Percentiles rank a stretch among this genome's conserved stretches.
These are phyloP conservation scores for Sympetrum striolatum DNA, from an alignment of 2,888 invertebrate species.

Conservation along the genomic window DNA sequence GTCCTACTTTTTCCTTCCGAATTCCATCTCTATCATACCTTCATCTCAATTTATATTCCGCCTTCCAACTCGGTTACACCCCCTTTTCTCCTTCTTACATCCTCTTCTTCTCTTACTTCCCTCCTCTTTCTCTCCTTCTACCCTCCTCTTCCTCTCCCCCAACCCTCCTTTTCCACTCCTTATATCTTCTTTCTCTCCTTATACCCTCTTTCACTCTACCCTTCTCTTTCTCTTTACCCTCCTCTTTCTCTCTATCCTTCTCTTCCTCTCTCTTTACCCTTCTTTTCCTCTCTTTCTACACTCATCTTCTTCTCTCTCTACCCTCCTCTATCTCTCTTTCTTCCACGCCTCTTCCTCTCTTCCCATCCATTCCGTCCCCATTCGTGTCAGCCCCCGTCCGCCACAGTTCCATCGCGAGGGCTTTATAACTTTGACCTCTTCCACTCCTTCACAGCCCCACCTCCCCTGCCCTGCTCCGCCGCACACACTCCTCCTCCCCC, in stretches of 20 bases:
- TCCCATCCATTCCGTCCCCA: too few relatives aligned
- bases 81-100: neutral
- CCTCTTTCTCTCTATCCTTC: neutral
- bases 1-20: neutral
- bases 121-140: neutral
- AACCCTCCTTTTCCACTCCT: too few relatives aligned
- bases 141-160: too few relatives aligned
- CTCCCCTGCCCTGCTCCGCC: neutral
- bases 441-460: slow-evolving; percentile 7
- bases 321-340: neutral
- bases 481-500: neutral
- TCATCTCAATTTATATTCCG: neutral
- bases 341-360: neutral
- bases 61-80: neutral
- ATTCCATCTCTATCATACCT: neutral
- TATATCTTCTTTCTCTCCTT: too few relatives aligned
- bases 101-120: too few relatives aligned
- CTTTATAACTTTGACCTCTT: slow-evolving; percentile 44
- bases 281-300: too few relatives aligned
- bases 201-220: too few relatives aligned
- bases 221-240: too few relatives aligned
- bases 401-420: slow-evolving; percentile 19
- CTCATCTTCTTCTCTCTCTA: too few relatives aligned
- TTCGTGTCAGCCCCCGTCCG: neutral
- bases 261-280: neutral